A percentile compares a stretch with the other conserved stretches of the same genome.
These are phyloP conservation scores for Agrochola lychnidis DNA, from an alignment of 2,888 invertebrate species.

Conservation along the genomic window DNA sequence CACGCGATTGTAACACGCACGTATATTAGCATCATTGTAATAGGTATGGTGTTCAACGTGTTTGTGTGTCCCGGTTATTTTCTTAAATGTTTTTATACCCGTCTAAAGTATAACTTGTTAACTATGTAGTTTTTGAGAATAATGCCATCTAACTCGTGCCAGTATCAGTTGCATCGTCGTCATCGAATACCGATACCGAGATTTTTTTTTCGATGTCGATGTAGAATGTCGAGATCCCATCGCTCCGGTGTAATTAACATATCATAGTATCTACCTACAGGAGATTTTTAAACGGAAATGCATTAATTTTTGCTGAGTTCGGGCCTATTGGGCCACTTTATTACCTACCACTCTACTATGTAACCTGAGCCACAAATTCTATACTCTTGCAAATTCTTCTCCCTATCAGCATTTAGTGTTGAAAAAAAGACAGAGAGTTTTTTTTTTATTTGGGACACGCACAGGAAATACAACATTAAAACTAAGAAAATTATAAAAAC, in stretches of 20 bases:
- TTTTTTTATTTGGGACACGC: too few relatives aligned
- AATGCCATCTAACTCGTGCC: background rate
- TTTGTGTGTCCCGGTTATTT: constrained; percentile 61
- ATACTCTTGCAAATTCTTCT: too few relatives aligned
- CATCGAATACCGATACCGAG: background rate
- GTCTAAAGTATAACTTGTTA: background rate
- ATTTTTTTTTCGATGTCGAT: background rate
- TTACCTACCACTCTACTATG: background rate
- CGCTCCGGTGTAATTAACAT: background rate
- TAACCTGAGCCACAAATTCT: background rate
- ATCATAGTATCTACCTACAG: background rate
- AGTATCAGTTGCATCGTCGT: background rate
- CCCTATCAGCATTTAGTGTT: background rate
- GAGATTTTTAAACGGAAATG: background rate
- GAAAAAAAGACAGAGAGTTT: too few relatives aligned
- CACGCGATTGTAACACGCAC: constrained; percentile 82
- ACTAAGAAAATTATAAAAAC: too few relatives aligned
- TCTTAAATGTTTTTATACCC: background rate
- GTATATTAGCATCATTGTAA: constrained; percentile 47
- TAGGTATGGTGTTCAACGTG: constrained; percentile 6
- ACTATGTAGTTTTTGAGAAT: background rate
- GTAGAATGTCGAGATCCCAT: background rate
- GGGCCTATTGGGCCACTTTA: background rate
- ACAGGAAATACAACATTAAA: too few relatives aligned
- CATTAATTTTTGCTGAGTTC: background rate